These are phyloP conservation scores for Sebastes oblongus DNA, from an alignment of 2,797 vertebrate genomes.

Conservation along the genomic window DNA sequence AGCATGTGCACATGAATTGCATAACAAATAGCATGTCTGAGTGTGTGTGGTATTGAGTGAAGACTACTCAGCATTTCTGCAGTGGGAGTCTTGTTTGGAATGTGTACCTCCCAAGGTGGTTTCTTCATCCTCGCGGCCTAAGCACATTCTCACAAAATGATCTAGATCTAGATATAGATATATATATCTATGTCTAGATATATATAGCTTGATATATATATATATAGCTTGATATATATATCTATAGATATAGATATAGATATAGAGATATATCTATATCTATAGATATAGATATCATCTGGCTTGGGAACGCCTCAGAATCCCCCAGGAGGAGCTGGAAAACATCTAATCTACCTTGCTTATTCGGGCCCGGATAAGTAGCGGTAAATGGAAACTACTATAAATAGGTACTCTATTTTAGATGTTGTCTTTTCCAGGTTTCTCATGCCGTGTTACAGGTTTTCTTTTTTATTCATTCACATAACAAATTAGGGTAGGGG, in stretches of 20 bases:
- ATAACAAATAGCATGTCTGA: not conserved
- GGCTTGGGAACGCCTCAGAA: no score
- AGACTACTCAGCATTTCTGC: conserved; percentile 28
- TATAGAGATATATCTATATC: no score
- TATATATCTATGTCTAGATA: no score
- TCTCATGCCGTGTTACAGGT: not conserved
- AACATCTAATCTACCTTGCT: no score
- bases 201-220: no score
- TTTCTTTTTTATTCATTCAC: not conserved
- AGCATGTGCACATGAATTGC: not conserved
- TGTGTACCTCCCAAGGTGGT: conserved; percentile 35
- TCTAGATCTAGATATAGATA: no score
- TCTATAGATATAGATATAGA: no score
- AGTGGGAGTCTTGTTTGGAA: conserved; percentile 35
- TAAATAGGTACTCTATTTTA: not conserved
- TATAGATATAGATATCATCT: no score
- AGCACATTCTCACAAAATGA: conserved; percentile 35
- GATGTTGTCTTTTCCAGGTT: not conserved
- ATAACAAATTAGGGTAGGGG: not conserved
- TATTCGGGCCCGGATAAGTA: not conserved
- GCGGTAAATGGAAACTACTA: not conserved
- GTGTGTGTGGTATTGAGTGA: not conserved
- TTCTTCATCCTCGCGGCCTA: conserved; percentile 23
- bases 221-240: no score
- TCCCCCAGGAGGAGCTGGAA: no score